These are phyloP conservation scores for Poecilus cupreus DNA, from an alignment of 2,888 invertebrate genomes.

Conservation along the genomic window DNA sequence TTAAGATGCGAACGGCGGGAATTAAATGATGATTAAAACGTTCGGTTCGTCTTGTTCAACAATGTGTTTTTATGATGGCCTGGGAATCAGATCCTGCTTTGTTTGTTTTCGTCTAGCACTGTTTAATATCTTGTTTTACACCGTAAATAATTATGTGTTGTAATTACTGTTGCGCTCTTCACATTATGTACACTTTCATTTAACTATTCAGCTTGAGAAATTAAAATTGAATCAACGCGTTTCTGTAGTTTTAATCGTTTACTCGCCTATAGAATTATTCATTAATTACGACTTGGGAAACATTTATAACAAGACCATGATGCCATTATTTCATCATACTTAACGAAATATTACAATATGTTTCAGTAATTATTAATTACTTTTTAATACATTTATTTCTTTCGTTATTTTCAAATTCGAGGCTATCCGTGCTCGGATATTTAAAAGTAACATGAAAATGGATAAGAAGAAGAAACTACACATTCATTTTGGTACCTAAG, in stretches of 20 bases:
- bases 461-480: no score
- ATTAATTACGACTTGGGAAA: neutral
- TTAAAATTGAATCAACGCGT: slow-evolving; percentile 37
- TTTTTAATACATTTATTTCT: no score
- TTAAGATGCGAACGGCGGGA: slow-evolving; percentile 21
- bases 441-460: no score
- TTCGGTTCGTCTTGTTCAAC: slow-evolving; percentile 9
- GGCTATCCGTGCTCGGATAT: no score
- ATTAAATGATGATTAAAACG: slow-evolving; percentile 38
- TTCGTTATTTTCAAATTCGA: no score
- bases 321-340: neutral
- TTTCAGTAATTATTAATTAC: no score
- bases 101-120: neutral
- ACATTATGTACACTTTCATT: neutral
- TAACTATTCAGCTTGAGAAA: neutral
- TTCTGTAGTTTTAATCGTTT: slow-evolving; percentile 1
- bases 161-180: neutral
- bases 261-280: neutral
- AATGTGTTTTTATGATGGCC: slow-evolving; percentile 7
- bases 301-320: neutral
- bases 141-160: neutral
- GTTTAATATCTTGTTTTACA: slow-evolving; percentile 8
- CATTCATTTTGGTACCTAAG: no score
- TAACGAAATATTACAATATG: neutral
- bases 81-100: slow-evolving; percentile 7